phyloP scores from a whole-genome alignment of 1,140 invertebrate species.

The Colletes latitarsis region DNA sequence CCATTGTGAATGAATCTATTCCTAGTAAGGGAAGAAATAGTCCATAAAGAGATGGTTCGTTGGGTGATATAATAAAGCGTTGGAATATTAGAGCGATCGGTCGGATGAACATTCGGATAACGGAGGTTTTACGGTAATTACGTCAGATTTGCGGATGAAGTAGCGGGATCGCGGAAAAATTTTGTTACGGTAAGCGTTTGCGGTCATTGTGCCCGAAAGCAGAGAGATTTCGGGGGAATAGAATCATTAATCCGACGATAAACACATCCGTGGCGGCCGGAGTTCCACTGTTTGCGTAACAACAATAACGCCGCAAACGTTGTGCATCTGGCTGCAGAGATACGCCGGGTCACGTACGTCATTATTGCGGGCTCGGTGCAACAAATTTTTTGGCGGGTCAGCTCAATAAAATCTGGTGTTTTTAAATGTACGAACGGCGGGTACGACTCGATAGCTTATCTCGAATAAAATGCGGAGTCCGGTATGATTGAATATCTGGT shows the following conservation, averaged over 20 bases:
- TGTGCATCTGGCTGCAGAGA: constrained; percentile 62
- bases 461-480: constrained; percentile 37
- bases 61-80: too few species aligned
- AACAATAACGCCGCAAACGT: constrained; percentile 63
- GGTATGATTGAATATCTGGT: constrained; percentile 52
- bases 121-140: not conserved
- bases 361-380: constrained; percentile 48
- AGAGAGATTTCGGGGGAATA: constrained; percentile 56
- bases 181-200: constrained; percentile 1
- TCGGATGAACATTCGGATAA: too few species aligned
- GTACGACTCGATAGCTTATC: constrained; percentile 51
- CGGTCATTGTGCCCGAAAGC: constrained; percentile 18
- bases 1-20: too few species aligned
- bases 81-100: too few species aligned
- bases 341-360: constrained; percentile 53
- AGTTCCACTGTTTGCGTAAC: constrained; percentile 63
- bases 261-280: constrained; percentile 54
- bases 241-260: constrained; percentile 65
- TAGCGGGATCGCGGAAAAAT: not conserved
- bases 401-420: constrained; percentile 50
- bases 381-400: constrained; percentile 49
- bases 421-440: constrained; percentile 37
- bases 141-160: not conserved
- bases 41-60: too few species aligned
- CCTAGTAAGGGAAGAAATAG: too few species aligned